phyloP scores from a whole-genome alignment of 1,140 invertebrate genomes.

The Hyles euphorbiae region DNA sequence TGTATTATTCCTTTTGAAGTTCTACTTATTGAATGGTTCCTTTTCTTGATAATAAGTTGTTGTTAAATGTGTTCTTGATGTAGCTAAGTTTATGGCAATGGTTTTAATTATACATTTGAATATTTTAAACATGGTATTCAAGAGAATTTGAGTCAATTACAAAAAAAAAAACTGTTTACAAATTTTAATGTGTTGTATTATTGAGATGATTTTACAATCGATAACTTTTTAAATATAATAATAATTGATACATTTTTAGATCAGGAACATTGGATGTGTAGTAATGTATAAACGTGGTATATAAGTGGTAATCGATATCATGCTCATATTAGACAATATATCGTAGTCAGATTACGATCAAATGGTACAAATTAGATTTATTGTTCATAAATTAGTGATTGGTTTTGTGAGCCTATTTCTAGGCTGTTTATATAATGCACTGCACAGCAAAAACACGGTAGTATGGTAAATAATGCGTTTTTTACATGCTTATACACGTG shows the following conservation, averaged over 20 bases:
- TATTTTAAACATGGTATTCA: conserved; percentile 3
- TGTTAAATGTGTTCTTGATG: conserved; percentile 16
- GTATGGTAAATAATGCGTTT: conserved; percentile 14
- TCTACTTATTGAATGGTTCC: conserved; percentile 21
- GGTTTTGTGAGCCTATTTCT: conserved; percentile 21
- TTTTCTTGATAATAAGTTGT: conserved; percentile 26
- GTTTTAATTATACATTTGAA: conserved; percentile 18
- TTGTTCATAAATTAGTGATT: conserved; percentile 21
- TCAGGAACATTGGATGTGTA: neutral
- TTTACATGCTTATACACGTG: too few relatives aligned
- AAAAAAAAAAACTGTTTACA: too few relatives aligned
- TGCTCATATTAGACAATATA: conserved; percentile 60
- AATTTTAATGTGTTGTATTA: too few relatives aligned
- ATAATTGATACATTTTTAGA: neutral
- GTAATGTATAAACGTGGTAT: neutral
- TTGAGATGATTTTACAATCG: too few relatives aligned
- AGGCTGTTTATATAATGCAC: conserved; percentile 13
- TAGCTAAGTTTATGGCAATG: conserved; percentile 51
- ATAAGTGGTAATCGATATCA: conserved; percentile 5
- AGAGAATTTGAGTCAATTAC: conserved; percentile 10
- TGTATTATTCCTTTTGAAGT: conserved; percentile 24
- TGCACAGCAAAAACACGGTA: conserved; percentile 12
- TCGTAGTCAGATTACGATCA: conserved; percentile 34
- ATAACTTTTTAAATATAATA: too few relatives aligned
- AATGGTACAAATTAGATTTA: conserved; percentile 65